Evolutionary conservation across 2,888 invertebrate species (phyloP), one percentile per base, ranked within the genome.

Genomic region (Rapana venosa): DNA sequence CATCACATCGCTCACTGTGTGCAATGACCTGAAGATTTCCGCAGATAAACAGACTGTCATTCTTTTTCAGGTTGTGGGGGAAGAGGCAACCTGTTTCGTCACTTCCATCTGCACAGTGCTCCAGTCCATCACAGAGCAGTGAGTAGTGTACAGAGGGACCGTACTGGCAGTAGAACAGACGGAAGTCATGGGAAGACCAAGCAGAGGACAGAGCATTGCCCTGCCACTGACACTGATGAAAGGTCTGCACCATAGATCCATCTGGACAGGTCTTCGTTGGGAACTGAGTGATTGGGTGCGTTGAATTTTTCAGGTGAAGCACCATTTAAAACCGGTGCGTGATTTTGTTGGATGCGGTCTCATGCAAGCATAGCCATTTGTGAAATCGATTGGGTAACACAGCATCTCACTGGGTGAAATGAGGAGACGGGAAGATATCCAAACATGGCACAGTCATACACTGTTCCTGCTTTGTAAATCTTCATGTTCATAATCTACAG

Each of bases 121-220:
- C 17, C 30, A 58, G 15, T 61, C 85, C 85, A 32, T 85, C 85
- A 58, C 85, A 85, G 58, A 85, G 32, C 58, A 85, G 58, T 0
- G 85, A 56, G 61, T 56, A 85, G 58, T 85, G 85, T 2, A 32
- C 61, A n/a, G n/a, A n/a, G 8, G 58, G 58, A 17, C 85, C 85
- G 20, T 22, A 58, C 32, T 13, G 13, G 32, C 85, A 85, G 30
- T 61, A 8, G 32, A 85, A 85, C 58, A 85, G 61, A 4, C 30
- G n/a, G 17, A 85, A 58, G 32, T 58, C 17, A 17, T 56, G 30
- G 1, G 61, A 30, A 30, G 85, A 85, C 61, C 85, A 85, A 2
- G 58, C 26, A 6, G 47, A 22, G 17, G 47, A 32, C 61, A 61
- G 17, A 0, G 22, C 61, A 30, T 30, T 8, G 32, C 32, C 58